Conservation (phyloP, 2,113 vertebrate species). For the Chaetops frenatus region DNA sequence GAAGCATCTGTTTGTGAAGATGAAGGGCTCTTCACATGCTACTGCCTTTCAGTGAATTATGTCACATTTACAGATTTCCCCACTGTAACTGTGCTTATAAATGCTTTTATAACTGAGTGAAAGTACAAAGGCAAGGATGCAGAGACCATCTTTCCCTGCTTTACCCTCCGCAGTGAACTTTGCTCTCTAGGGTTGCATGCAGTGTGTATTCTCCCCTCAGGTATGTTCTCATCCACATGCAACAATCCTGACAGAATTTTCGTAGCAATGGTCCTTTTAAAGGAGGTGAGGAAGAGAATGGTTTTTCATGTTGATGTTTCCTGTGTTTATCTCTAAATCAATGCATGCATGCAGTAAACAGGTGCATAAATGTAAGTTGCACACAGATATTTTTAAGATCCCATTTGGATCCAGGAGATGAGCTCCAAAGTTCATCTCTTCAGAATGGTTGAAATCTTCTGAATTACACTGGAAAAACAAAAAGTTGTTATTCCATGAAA, state of each 20-base stretch:
- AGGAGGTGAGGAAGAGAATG: neutral
- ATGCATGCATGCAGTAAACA: neutral
- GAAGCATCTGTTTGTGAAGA: neutral
- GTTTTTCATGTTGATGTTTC: neutral
- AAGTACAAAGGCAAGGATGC: neutral
- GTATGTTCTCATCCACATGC: fast-evolving
- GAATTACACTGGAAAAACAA: neutral
- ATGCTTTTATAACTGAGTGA: neutral
- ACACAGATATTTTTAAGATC: neutral
- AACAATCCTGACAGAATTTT: neutral
- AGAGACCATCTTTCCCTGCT: neutral
- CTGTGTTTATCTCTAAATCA: neutral
- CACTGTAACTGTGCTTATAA: neutral
- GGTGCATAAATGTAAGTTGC: neutral
- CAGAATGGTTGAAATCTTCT: neutral
- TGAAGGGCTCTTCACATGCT: neutral
- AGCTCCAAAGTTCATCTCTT: neutral
- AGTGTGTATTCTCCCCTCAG: neutral
- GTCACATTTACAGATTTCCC: neutral
- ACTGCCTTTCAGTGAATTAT: neutral
- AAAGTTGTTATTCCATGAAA: neutral
- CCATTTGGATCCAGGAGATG: neutral
- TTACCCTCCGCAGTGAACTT: neutral
- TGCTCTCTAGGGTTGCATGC: neutral
- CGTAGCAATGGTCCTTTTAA: neutral